Percentiles rank a stretch among this genome's conserved stretches.
phyloP scores from a whole-genome alignment of 2,113 vertebrate species.

The Pica pica region DNA sequence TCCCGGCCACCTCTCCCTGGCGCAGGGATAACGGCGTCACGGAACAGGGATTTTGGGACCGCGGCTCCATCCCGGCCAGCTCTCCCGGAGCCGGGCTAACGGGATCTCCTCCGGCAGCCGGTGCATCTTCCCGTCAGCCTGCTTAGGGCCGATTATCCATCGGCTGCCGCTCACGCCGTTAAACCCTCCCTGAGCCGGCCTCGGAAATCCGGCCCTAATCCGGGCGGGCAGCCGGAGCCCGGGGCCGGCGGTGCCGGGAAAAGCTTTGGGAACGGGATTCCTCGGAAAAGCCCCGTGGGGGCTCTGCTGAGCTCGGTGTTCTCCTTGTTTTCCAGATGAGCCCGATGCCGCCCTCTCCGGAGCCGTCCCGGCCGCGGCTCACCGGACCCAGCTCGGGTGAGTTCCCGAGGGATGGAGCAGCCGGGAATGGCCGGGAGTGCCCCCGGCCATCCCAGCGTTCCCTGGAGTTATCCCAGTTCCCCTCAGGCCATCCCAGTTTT shows the following conservation, averaged over 20 bases:
- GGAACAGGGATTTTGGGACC: no score
- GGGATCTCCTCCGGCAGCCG: neutral
- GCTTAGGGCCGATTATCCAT: neutral
- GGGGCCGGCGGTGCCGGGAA: neutral
- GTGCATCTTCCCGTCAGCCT: neutral
- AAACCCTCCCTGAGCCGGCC: neutral
- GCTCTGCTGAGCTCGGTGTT: neutral
- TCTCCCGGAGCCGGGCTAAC: neutral
- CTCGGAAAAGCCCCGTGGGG: neutral
- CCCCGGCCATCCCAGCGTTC: no score
- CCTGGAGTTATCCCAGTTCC: no score
- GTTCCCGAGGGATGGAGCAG: neutral
- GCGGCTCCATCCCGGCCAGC: no score
- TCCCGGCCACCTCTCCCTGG: no score
- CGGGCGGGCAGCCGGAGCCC: neutral
- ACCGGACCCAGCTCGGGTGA: slow-evolving; percentile 71
- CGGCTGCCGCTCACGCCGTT: neutral
- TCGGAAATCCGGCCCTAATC: neutral
- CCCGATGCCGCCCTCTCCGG: slow-evolving; percentile 63
- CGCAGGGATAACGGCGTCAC: no score
- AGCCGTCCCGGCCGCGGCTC: slow-evolving; percentile 52
- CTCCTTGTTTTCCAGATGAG: slow-evolving; percentile 71
- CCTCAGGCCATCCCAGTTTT: neutral
- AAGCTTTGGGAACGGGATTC: neutral
- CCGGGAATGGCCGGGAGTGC: fast-evolving